Evolutionary conservation across 2,888 invertebrate species (phyloP), one percentile per base, ranked within the genome.

Genomic region (Watsonalla cultraria): DNA sequence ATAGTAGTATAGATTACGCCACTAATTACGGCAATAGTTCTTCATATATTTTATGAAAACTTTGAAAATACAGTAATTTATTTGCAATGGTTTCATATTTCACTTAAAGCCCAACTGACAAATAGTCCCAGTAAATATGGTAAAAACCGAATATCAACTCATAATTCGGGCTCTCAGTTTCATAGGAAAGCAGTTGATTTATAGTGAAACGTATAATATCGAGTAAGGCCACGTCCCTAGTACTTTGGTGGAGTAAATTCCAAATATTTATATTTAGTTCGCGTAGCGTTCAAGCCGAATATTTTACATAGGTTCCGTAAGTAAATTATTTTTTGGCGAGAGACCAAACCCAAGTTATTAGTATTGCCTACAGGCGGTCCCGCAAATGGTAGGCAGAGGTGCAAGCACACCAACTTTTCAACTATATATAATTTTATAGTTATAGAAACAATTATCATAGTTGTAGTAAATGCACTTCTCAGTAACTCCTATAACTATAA

Each of bases 231-330:
- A 63, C 64, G 66, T 62, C 53, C 61, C 46, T 9, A 37, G 33
- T 51, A 54, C 56, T 54, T 56, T 58, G 57, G 51, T 57, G 54
- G 56, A 55, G 52, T 67, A 70, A 68, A 63, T 66, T 62, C 68
- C 58, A 71, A 72, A 76, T 77, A 79, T 80, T 80, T 77, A 72
- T 76, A 76, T 75, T 76, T 75, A 74, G 72, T 70, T 61, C 63
- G 66, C 63, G 60, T 60, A 53, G 65, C 65, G 65, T 67, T 63
- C 56, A 64, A 61, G 60, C 66, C 54, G 54, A 52, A 56, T 57
- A 56, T 58, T 64, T 70, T 62, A 11, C 11, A 60, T 45, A 53
- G 54, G 61, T 46, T 56, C 55, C 42, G 24, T 13, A 33, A 46
- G 45, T 24, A 46, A 47, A 51, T 24, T 24, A 24, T 24, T 24